Evolutionary conservation across 2,797 vertebrate genomes (phyloP).

Genomic region (Threskiornis aethiopicus): DNA sequence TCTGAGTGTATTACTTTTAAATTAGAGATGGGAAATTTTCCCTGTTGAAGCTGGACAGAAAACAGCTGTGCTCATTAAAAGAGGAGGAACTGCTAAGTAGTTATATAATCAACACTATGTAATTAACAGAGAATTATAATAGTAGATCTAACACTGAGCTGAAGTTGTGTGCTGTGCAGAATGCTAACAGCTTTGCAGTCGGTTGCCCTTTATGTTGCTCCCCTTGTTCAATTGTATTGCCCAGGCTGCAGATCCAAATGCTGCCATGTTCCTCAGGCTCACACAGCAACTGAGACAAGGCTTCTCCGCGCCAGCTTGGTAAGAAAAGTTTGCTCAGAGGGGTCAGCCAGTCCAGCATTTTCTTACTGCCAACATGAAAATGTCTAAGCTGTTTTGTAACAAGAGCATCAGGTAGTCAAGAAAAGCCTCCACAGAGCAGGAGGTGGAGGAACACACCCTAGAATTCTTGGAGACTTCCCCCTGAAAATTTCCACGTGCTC

Average conservation of each 20-base stretch:
- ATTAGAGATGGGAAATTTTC: constrained; percentile 65
- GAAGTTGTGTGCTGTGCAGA: not conserved
- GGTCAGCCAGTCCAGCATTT: not conserved
- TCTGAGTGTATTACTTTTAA: constrained; percentile 61
- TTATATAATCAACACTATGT: constrained; percentile 65
- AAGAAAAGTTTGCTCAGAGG: not conserved
- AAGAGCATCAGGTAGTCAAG: not conserved
- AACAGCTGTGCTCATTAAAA: constrained; percentile 75
- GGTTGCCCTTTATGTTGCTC: not conserved
- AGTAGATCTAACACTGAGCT: not conserved
- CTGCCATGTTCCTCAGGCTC: not conserved
- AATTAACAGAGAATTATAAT: constrained; percentile 68
- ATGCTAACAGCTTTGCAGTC: not conserved
- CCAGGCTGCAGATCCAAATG: not conserved
- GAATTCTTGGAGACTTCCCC: not conserved
- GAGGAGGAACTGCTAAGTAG: constrained; percentile 63
- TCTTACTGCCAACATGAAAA: not conserved
- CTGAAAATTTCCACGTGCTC: not conserved
- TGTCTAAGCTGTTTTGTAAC: accelerated
- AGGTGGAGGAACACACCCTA: not conserved
- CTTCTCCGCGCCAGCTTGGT: not conserved
- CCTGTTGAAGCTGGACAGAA: constrained; percentile 67
- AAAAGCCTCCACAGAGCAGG: not conserved
- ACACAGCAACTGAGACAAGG: accelerated
- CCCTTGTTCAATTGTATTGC: not conserved